These are phyloP conservation scores for Selenia dentaria DNA, from an alignment of 2,888 invertebrate species.

Conservation along the genomic window DNA sequence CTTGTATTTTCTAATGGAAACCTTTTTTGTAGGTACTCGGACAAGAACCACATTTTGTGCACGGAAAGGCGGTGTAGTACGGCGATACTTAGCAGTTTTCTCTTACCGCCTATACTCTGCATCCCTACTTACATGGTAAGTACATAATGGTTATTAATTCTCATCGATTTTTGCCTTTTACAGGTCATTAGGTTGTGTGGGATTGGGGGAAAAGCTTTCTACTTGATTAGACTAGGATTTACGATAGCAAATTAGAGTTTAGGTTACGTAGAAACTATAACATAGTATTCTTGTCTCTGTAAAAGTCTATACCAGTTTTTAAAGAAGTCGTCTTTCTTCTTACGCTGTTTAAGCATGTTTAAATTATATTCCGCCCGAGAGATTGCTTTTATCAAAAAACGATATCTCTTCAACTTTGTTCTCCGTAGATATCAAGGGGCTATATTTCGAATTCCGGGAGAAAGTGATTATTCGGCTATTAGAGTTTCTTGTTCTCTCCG, in stretches of 20 bases:
- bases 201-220: constrained; percentile 14
- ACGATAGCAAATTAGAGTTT: neutral
- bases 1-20: neutral
- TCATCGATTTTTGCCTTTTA: constrained; percentile 6
- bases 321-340: no score
- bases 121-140: constrained; percentile 91
- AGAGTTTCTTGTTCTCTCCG: no score
- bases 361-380: neutral
- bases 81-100: constrained; percentile 90
- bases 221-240: constrained; percentile 24
- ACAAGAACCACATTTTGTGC: constrained; percentile 89
- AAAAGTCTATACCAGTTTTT: no score
- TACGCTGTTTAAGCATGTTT: no score
- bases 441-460: no score
- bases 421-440: no score
- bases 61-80: constrained; percentile 90
- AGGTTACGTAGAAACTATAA: no score
- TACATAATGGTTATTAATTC: neutral
- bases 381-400: constrained; percentile 3
- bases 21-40: constrained; percentile 87
- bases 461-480: no score
- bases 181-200: constrained; percentile 13
- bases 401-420: no score
- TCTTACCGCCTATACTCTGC: constrained; percentile 91
- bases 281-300: no score